Evolutionary conservation across 1,140 invertebrate species (phyloP), one percentile per base, ranked within the genome.

Genomic region (Heliothis virescens): DNA sequence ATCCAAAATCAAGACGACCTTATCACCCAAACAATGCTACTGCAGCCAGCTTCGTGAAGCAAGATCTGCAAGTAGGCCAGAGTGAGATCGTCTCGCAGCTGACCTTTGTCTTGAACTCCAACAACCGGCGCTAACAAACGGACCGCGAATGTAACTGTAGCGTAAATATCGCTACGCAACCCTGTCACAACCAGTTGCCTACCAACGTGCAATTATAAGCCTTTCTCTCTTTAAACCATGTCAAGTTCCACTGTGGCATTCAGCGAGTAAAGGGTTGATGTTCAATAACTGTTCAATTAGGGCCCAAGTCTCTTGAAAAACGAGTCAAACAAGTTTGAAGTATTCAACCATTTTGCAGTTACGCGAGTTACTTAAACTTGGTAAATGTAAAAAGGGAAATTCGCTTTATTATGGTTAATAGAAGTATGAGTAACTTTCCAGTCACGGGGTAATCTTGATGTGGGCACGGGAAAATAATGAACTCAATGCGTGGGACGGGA

Each of bases 31-130:
- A 41, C 53, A 18, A 18, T 5, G 5, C 2, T 7, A 16, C 18
- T 48, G 10, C n/a, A 65, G 41, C 18, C 18, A 48, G 41, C 50
- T 69, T 47, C 9, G 15, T 48, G 26, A 53, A 34, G 21, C 21
- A 26, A 26, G 65, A 65, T 76, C 74, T 65, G 60, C 48, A 53
- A 57, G 69, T 72, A 29, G 52, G 72, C 53, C 57, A 50, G 73
- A 26, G 67, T 71, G 29, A 52, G 18, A 48, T 26, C n/a, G 48
- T 57, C 26, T 53, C 47, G 18, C 47, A 15, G 48, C 12, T 78
- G 75, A 78, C 75, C 75, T 78, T 78, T 78, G 75, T 78, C 48
- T 47, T 65, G 74, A 76, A 76, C 74, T 63, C 79, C 73, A 76
- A 69, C 79, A 71, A 83, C 79, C 62, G 60, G 74, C 16, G 75